Evolutionary conservation across 2,888 invertebrate genomes (phyloP).

Genomic region (Phyto melanocephala): DNA sequence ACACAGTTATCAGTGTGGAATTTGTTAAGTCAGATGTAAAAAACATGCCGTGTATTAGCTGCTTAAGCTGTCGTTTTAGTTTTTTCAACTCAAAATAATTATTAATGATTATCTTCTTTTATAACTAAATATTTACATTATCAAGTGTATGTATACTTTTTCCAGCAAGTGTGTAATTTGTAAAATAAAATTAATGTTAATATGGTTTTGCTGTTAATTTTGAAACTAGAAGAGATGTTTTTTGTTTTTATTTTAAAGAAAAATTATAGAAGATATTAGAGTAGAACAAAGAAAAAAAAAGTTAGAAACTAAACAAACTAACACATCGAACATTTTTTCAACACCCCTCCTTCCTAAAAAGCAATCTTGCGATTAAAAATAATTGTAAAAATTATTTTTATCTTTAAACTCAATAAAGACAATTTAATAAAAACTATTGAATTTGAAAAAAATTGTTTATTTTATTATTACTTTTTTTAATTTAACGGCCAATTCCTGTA

Average conservation of each 20-base stretch:
- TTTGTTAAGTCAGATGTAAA: too few relatives aligned
- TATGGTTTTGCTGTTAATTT: constrained; percentile 16
- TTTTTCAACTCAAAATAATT: too few relatives aligned
- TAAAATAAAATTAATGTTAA: constrained; percentile 25
- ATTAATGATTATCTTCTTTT: too few relatives aligned
- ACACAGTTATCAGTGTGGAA: too few relatives aligned
- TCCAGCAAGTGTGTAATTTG: constrained; percentile 7
- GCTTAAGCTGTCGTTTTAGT: too few relatives aligned
- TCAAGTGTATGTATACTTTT: constrained; percentile 28
- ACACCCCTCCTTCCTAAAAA: constrained; percentile 75
- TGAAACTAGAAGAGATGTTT: constrained; percentile 31
- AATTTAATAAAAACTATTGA: constrained; percentile 11
- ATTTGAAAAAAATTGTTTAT: constrained; percentile 45
- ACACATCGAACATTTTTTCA: constrained; percentile 73
- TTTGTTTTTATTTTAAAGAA: constrained; percentile 6
- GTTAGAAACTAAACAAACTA: constrained; percentile 59
- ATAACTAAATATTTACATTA: background rate
- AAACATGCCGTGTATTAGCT: too few relatives aligned
- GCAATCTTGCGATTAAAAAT: constrained; percentile 58
- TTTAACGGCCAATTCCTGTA: constrained; percentile 77
- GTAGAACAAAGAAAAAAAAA: constrained; percentile 21
- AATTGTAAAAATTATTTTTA: constrained; percentile 63
- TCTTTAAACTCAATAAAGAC: constrained; percentile 25
- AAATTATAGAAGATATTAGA: constrained; percentile 43
- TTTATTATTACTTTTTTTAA: constrained; percentile 63